Conservation (phyloP, 1,140 invertebrate genomes). For the Belonocnema kinseyi region DNA sequence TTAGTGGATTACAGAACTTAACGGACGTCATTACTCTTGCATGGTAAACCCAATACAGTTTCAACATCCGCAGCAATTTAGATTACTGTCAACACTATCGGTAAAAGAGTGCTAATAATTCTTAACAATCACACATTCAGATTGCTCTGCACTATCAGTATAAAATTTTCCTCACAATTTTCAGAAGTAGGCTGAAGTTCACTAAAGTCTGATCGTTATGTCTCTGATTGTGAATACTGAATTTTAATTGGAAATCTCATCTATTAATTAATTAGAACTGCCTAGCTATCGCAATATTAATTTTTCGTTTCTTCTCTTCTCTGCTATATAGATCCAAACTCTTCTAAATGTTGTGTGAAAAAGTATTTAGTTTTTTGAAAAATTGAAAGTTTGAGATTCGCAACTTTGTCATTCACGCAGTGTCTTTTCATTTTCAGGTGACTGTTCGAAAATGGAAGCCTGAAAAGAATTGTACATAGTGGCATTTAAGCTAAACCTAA, state of each 20-base stretch:
- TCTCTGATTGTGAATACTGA: background rate
- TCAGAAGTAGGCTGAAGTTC: slow-evolving; percentile 13
- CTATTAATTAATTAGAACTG: slow-evolving; percentile 6
- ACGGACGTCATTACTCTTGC: background rate
- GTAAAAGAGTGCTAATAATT: slow-evolving; percentile 12
- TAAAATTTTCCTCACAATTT: slow-evolving; percentile 12
- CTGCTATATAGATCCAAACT: too few species aligned
- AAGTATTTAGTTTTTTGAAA: background rate
- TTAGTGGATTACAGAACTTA: slow-evolving; percentile 16
- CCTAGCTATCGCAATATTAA: background rate
- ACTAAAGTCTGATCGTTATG: background rate
- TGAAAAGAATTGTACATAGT: background rate
- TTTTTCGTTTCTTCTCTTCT: too few species aligned
- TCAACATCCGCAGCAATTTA: slow-evolving; percentile 8
- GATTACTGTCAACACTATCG: background rate
- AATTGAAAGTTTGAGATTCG: background rate
- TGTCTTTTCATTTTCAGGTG: slow-evolving; percentile 16
- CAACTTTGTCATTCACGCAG: background rate
- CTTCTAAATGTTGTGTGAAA: background rate
- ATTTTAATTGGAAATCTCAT: background rate
- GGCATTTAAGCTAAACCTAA: too few species aligned
- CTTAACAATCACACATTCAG: background rate
- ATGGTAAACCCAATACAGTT: slow-evolving; percentile 15
- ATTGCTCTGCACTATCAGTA: slow-evolving; percentile 6
- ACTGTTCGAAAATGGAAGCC: background rate